These are phyloP conservation scores for Thaleichthys pacificus DNA, from an alignment of 2,797 vertebrate species.

Conservation along the genomic window DNA sequence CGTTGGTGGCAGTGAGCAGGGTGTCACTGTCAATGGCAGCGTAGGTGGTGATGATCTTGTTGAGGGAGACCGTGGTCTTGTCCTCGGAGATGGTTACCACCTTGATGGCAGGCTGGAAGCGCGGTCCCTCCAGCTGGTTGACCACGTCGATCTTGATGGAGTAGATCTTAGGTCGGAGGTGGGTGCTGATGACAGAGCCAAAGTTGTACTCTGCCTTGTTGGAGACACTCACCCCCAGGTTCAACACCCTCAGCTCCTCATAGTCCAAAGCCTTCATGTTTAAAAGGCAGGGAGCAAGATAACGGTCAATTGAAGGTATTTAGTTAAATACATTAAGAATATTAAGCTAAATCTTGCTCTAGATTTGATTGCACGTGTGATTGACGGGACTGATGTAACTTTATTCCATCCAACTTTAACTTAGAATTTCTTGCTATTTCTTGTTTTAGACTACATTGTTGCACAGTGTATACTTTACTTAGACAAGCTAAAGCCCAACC, in stretches of 20 bases:
- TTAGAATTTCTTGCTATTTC: no score
- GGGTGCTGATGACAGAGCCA: constrained; percentile 23
- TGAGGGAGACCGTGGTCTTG: constrained; percentile 3
- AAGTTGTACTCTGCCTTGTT: constrained; percentile 88
- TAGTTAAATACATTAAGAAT: no score
- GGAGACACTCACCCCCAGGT: constrained; percentile 77
- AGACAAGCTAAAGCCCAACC: background rate
- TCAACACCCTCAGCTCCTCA: constrained; percentile 77
- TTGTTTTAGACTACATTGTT: no score
- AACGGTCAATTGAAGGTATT: background rate
- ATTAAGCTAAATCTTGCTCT: no score
- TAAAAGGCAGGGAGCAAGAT: background rate
- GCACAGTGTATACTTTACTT: background rate
- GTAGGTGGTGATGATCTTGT: constrained; percentile 73
- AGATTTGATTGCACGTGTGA: no score
- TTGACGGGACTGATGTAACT: no score
- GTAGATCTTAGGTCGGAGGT: constrained; percentile 44
- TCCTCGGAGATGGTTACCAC: constrained; percentile 72
- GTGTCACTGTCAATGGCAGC: constrained; percentile 86
- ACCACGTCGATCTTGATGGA: constrained; percentile 76
- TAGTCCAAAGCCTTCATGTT: constrained; percentile 81
- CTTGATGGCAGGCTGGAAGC: constrained; percentile 76
- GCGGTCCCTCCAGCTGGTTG: constrained; percentile 82
- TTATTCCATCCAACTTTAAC: no score
- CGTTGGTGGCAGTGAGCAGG: constrained; percentile 70